Conservation (phyloP, 2,113 vertebrate genomes). For the Puma concolor region DNA sequence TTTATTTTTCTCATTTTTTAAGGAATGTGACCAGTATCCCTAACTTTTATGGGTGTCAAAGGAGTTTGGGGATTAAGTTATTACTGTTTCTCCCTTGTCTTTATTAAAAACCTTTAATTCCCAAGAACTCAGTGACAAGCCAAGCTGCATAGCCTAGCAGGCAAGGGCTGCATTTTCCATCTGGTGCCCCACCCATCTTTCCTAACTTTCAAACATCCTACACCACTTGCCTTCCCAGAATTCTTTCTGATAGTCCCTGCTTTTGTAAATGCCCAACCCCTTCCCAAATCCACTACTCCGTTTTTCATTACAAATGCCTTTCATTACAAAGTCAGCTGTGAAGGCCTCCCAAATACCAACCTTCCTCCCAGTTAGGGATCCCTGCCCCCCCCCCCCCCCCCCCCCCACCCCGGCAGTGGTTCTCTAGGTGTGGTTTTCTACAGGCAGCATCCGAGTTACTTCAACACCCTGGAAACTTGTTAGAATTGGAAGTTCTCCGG, state of each 20-base stretch:
- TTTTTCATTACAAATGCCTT: background rate
- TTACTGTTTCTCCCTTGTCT: background rate
- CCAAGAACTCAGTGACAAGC: background rate
- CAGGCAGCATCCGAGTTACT: background rate
- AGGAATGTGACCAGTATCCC: background rate
- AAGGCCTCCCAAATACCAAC: background rate
- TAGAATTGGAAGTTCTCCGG: background rate
- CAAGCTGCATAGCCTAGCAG: background rate
- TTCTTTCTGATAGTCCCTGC: background rate
- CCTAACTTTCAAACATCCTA: background rate
- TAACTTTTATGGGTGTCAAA: slow-evolving; percentile 45
- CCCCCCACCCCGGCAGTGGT: background rate
- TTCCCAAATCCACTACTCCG: background rate
- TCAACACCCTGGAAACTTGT: background rate
- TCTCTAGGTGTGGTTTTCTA: background rate
- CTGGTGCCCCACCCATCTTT: background rate
- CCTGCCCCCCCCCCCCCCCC: too few relatives aligned
- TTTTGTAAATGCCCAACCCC: background rate
- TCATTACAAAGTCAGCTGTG: background rate
- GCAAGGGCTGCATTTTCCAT: background rate
- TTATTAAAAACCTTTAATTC: background rate
- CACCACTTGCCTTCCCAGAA: background rate
- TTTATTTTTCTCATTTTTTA: slow-evolving; percentile 40
- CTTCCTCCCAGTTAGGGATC: background rate
- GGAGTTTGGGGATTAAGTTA: slow-evolving; percentile 32